Evolutionary conservation across 2,888 invertebrate species (phyloP), one percentile per base, ranked within the genome.

Genomic region (Bugula neritina): DNA sequence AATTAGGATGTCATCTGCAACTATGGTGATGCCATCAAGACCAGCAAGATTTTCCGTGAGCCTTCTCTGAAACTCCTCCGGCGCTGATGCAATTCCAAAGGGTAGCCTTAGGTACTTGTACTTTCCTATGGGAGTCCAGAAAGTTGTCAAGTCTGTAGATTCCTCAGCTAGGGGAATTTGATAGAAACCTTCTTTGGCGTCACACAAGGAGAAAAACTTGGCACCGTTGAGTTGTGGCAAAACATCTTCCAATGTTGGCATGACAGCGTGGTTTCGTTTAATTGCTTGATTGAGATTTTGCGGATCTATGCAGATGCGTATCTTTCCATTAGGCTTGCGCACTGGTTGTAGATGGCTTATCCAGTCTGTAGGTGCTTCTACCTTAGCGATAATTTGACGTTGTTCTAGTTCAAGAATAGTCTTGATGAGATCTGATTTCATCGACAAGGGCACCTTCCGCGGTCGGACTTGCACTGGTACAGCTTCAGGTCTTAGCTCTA

Each of bases 41-140:
- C 69, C 34, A 31, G 10, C 29, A 5, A 69, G 31, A 5, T 10
- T 13, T 17, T 69, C 69, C 29, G 31, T 10, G n/a, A 69, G 13
- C n/a, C 69, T 25, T 31, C 69, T 69, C 29, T 69, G 69, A 31
- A 69, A 69, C 34, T 69, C 69, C n/a, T 69, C 69, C 2, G 29
- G 69, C 10, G 27, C 29, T 34, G 69, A 69, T 25, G 69, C 13
- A 3, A 69, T 25, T 5, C 69, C 69, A 31, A 69, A 69, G 13
- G 69, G 17, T 17, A 43, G 5, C 17, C 43, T 43, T 17, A 43
- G 43, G 10, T 17, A 43, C 43, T 43, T 43, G 69, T 29, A 69
- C 5, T 31, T 69, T 3, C 69, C 69, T 10, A 69, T 27, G 10
- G 69, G 69, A 10, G 69, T 69, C 21, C 31, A 27, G 69, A 69